A percentile compares a stretch with the other conserved stretches of the same genome.
Evolutionary conservation across 2,797 vertebrate genomes (phyloP).

Genomic region (Gymnothorax reevesii): DNA sequence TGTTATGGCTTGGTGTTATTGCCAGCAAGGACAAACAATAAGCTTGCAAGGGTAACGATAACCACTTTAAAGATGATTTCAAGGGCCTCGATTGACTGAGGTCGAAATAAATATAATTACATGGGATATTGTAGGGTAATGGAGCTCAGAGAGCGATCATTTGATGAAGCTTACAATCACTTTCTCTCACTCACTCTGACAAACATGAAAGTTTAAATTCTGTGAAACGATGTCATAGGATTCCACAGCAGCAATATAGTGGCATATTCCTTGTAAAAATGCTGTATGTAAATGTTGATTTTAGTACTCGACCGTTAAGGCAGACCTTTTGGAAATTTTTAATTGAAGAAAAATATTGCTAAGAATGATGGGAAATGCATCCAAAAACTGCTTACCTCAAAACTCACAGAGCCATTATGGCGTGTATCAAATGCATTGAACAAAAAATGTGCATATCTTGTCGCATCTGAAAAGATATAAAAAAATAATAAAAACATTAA

Average conservation of each 20-base stretch:
- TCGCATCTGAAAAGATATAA: slow-evolving; percentile 80
- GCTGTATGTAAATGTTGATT: not conserved
- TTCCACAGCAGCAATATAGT: not conserved
- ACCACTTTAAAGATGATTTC: too few species aligned
- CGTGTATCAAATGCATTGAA: slow-evolving; percentile 97
- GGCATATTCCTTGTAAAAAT: not conserved
- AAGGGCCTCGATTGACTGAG: too few species aligned
- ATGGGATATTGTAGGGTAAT: too few species aligned
- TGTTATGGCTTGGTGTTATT: too few species aligned
- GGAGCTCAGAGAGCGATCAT: too few species aligned
- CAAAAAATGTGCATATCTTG: slow-evolving; percentile 93
- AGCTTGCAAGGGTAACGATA: too few species aligned
- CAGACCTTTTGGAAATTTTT: not conserved
- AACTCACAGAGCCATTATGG: slow-evolving; percentile 92
- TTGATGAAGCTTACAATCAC: too few species aligned
- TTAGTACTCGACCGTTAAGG: not conserved
- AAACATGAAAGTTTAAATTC: not conserved
- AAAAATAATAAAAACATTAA: slow-evolving; percentile 22
- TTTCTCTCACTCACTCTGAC: not conserved
- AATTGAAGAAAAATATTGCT: not conserved
- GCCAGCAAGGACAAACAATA: too few species aligned
- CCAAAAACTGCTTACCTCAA: slow-evolving; percentile 81
- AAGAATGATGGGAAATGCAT: not conserved
- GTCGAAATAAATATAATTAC: too few species aligned
- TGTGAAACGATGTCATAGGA: not conserved